These are phyloP conservation scores for Drosophila watanabei DNA, from an alignment of 1,140 invertebrate species.

Conservation along the genomic window DNA sequence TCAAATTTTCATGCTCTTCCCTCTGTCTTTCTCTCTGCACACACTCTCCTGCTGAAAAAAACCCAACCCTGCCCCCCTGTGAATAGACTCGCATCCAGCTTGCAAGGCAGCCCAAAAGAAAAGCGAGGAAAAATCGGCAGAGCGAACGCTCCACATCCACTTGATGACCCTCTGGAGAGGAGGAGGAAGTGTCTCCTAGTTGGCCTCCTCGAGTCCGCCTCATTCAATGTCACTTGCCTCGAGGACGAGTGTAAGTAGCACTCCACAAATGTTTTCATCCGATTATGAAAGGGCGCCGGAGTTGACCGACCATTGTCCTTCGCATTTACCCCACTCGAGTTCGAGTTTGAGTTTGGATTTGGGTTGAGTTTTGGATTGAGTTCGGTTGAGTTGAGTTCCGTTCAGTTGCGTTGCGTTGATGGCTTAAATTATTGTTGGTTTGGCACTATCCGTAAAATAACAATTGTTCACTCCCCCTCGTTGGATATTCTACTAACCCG, in stretches of 20 bases:
- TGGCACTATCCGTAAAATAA: constrained; percentile 46
- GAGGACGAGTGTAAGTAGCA: constrained; percentile 78
- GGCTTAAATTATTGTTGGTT: constrained; percentile 58
- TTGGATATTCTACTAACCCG: constrained; percentile 66
- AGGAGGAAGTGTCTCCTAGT: constrained; percentile 38
- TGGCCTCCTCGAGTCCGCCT: constrained; percentile 40
- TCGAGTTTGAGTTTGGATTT: constrained; percentile 28
- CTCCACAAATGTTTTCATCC: constrained; percentile 61
- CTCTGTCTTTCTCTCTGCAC: constrained; percentile 25
- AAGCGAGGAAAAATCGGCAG: constrained; percentile 44
- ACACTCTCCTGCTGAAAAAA: neutral
- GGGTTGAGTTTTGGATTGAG: constrained; percentile 14
- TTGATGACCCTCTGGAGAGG: constrained; percentile 58
- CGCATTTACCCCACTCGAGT: constrained; percentile 17
- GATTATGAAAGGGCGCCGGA: constrained; percentile 59
- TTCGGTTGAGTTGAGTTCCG: constrained; percentile 21
- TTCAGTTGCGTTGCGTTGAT: constrained; percentile 39
- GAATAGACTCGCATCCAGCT: constrained; percentile 69
- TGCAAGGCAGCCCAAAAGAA: constrained; percentile 39
- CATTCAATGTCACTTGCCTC: constrained; percentile 73
- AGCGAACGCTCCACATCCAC: constrained; percentile 49
- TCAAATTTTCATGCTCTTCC: constrained; percentile 66
- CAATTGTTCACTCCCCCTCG: constrained; percentile 34
- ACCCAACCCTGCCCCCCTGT: constrained; percentile 13
- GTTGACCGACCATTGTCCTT: constrained; percentile 55